Conservation (phyloP, 2,888 invertebrate genomes). For the Drosophila trichaetosa region DNA sequence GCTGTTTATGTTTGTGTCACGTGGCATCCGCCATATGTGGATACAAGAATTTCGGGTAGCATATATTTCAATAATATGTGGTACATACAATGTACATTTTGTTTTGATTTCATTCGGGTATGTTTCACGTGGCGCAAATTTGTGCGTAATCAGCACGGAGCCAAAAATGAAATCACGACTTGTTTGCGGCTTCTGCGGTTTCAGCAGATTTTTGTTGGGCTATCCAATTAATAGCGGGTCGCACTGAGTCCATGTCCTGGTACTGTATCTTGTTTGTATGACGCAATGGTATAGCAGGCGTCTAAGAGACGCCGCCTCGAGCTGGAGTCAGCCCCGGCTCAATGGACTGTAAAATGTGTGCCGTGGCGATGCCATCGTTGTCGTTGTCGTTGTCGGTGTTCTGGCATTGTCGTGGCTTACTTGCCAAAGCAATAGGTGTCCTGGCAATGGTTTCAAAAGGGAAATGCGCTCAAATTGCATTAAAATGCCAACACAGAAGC, state of each 20-base stretch:
- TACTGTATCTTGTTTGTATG: conserved; percentile 61
- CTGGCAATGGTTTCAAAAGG: conserved; percentile 80
- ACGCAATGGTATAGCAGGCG: conserved; percentile 68
- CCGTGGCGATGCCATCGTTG: conserved; percentile 35
- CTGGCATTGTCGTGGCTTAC: conserved; percentile 51
- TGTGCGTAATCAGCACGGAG: conserved; percentile 72
- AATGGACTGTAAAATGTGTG: conserved; percentile 81
- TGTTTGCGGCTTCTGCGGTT: conserved; percentile 48
- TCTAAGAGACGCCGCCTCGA: conserved; percentile 63
- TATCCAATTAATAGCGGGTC: conserved; percentile 64
- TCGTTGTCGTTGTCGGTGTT: conserved; percentile 27
- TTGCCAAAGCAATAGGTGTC: conserved; percentile 81
- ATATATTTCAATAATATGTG: conserved; percentile 7
- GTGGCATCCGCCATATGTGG: conserved; percentile 76
- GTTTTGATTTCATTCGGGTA: conserved; percentile 6
- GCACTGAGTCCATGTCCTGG: conserved; percentile 20
- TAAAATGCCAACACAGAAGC: conserved; percentile 80
- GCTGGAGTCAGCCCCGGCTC: conserved; percentile 52
- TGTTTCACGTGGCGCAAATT: conserved; percentile 38
- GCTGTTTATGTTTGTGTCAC: conserved; percentile 72
- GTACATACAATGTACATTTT: conserved; percentile 10
- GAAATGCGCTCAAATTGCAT: conserved; percentile 80
- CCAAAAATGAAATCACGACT: conserved; percentile 42
- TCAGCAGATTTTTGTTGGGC: conserved; percentile 61
- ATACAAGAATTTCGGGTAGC: conserved; percentile 29